Percentiles rank a stretch among this genome's conserved stretches.
These are phyloP conservation scores for Caenorhabditis becei DNA, from an alignment of 2,888 invertebrate species.

Conservation along the genomic window DNA sequence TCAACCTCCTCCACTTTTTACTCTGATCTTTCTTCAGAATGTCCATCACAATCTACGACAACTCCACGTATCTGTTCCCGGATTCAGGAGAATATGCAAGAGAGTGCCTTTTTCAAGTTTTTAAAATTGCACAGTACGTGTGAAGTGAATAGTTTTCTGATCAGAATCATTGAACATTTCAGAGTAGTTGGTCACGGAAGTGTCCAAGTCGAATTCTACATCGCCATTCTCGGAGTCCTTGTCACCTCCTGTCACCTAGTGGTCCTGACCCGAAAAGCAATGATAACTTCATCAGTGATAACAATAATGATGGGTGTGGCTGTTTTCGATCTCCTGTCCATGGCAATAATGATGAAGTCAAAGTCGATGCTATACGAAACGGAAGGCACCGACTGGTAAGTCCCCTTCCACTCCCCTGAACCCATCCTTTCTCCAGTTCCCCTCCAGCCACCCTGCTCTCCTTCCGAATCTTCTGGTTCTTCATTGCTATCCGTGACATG, in stretches of 20 bases:
- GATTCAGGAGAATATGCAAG: conserved; percentile 17
- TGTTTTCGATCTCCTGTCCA: conserved; percentile 15
- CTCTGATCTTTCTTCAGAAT: neutral
- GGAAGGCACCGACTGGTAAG: conserved; percentile 19
- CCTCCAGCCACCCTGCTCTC: conserved; percentile 7
- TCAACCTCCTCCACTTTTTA: neutral
- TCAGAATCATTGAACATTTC: neutral
- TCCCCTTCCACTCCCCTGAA: neutral
- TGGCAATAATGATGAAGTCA: conserved; percentile 13
- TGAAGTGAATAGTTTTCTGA: neutral
- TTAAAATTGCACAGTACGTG: conserved; percentile 12
- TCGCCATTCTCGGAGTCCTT: conserved; percentile 26
- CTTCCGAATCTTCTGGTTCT: conserved; percentile 8
- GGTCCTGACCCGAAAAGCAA: conserved; percentile 5
- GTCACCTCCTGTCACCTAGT: conserved; percentile 15
- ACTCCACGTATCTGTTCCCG: conserved; percentile 27
- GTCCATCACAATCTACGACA: conserved; percentile 19
- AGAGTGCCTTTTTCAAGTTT: neutral
- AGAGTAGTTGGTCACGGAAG: conserved; percentile 15
- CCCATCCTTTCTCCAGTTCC: neutral
- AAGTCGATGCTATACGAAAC: conserved; percentile 26
- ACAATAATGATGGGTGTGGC: conserved; percentile 3
- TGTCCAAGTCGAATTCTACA: conserved; percentile 23
- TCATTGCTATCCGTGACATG: conserved; percentile 23
- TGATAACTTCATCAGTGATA: conserved; percentile 34